A percentile compares a stretch with the other conserved stretches of the same genome.
Evolutionary conservation across 2,888 invertebrate species (phyloP).

Genomic region (Romanomermis culicivorax): DNA sequence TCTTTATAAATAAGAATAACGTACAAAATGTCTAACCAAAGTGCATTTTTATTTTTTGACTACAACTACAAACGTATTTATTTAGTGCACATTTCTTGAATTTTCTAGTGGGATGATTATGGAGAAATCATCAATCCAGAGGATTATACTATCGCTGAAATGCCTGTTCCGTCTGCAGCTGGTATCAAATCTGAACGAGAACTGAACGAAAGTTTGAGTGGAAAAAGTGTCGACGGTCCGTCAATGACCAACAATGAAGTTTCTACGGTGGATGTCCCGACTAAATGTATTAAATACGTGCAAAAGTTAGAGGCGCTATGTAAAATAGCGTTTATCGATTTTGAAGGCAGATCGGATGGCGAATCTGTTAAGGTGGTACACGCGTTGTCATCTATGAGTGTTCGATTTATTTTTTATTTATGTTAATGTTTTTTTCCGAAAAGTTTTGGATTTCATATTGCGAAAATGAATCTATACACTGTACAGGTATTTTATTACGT

Average conservation of each 20-base stretch:
- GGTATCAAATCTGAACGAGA: conserved; percentile 7
- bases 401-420: no score
- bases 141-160: conserved; percentile 62
- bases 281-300: conserved; percentile 23
- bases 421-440: no score
- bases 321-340: conserved; percentile 55
- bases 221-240: no score
- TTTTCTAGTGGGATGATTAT: conserved; percentile 83
- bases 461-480: no score
- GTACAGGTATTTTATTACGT: no score
- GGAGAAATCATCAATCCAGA: conserved; percentile 81
- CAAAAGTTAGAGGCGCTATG: conserved; percentile 20
- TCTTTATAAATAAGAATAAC: no score
- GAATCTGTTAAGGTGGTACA: conserved; percentile 34
- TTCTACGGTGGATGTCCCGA: conserved; percentile 20
- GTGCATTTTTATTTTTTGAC: no score
- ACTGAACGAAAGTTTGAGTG: neutral
- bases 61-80: no score
- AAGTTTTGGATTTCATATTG: no score
- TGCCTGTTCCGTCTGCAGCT: conserved; percentile 7
- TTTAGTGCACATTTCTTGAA: no score
- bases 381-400: no score
- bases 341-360: conserved; percentile 55
- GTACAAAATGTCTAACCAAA: no score
- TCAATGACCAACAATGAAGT: neutral